Base-by-base conservation (phyloP, 2,797 vertebrate species). In the Numenius phaeopus region DNA sequence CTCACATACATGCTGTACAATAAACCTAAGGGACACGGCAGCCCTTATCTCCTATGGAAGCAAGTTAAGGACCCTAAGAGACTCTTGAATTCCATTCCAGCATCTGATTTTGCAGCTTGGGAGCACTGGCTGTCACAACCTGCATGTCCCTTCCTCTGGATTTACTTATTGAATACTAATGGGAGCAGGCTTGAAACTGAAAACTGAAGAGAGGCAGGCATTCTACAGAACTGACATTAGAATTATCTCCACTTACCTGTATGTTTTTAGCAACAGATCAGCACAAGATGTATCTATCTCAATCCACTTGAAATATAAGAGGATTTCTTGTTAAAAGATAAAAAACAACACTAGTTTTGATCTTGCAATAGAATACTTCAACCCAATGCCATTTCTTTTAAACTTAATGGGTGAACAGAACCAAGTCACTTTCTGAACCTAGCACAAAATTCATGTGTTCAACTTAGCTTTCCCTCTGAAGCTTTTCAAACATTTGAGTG, bases 61-160 rank as follows among this genome's bases (percentile, higher is more conserved):
- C 78, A 94, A 82, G 27, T 69, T 84, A 65, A 92, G 82, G 75
- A 87, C n/a, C 26, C 76, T 29, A 79, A 87, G 58, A 89, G 49
- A 29, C 34, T 84, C 83, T 90, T 89, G 72, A 97, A 94, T 94
- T 89, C 44, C 46, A 39, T 75, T 90, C 37, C 62, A 84, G 55
- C 70, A 87, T 65, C 44, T 67, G 39, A 81, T 70, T 90, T 91
- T 86, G 88, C 42, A 88, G 49, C 39, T 62, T 88, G 72, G 64
- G 76, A 94, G 39, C 59, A 46, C 76, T 62, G 50, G 16, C 20
- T 88, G 67, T 62, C 47, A 77, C 46, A 90, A 40, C 9, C 42
- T 44, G 11, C 11, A 0, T 47, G 30, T 40, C 49, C 23, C 42
- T 70, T 83, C 42, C 37, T 46, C 11, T 66, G 32, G 20, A 16